phyloP scores from a whole-genome alignment of 2,888 invertebrate species.

The Microplitis deprimator region DNA sequence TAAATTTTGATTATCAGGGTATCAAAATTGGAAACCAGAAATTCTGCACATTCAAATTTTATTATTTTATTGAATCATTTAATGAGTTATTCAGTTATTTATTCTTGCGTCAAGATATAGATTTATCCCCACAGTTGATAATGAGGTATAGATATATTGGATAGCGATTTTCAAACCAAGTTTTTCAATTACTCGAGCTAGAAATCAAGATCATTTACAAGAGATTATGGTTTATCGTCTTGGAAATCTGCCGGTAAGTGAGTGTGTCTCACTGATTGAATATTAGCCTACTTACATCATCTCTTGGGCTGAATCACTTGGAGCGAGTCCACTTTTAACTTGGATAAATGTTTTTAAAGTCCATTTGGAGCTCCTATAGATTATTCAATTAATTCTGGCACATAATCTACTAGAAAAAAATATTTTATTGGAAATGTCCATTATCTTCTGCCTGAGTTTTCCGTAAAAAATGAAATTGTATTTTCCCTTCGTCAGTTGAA shows the following conservation, averaged over 20 bases:
- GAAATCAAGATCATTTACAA: neutral
- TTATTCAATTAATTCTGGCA: no score
- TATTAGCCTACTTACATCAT: conserved; percentile 25
- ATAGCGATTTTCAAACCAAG: conserved; percentile 13
- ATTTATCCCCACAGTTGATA: neutral
- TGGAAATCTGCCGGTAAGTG: conserved; percentile 40
- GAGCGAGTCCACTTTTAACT: conserved; percentile 14
- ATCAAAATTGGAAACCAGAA: no score
- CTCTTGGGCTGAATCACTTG: conserved; percentile 24
- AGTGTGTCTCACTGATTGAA: conserved; percentile 27
- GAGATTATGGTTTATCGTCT: conserved; percentile 35
- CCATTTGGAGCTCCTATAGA: neutral
- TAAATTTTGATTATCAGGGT: no score
- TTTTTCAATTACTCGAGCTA: conserved; percentile 23
- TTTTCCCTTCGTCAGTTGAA: neutral
- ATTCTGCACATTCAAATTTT: no score
- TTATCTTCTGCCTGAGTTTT: no score
- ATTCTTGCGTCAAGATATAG: conserved; percentile 27
- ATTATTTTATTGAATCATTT: conserved; percentile 22
- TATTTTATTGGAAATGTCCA: no score
- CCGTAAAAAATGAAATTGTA: neutral
- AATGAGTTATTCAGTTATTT: conserved; percentile 29
- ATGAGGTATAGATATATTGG: neutral
- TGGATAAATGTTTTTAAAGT: conserved; percentile 4
- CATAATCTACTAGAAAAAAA: no score